These are phyloP conservation scores for Meganola albula DNA, from an alignment of 2,888 invertebrate species.

Conservation along the genomic window DNA sequence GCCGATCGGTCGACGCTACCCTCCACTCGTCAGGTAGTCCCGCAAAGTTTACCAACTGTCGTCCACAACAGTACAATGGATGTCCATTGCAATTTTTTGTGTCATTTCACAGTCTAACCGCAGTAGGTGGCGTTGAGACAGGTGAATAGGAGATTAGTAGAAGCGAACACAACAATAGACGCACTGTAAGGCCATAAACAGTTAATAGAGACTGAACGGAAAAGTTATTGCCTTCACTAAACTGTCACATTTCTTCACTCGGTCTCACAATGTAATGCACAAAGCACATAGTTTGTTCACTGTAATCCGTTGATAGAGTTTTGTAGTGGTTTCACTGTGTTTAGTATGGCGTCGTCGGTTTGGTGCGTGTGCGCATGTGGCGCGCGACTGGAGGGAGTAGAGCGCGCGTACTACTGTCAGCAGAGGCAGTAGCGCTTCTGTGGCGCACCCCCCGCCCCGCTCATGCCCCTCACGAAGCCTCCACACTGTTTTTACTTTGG, in stretches of 20 bases:
- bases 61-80: conserved; percentile 50
- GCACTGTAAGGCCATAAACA: conserved; percentile 68
- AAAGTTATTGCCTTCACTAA: conserved; percentile 44
- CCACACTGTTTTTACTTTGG: conserved; percentile 63
- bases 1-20: conserved; percentile 49
- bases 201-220: conserved; percentile 56
- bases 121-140: conserved; percentile 58
- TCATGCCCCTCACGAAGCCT: conserved; percentile 48
- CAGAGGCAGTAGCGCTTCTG: conserved; percentile 75
- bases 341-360: conserved; percentile 36
- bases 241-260: conserved; percentile 40
- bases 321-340: conserved; percentile 33
- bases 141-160: conserved; percentile 71
- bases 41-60: conserved; percentile 69
- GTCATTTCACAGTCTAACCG: conserved; percentile 72
- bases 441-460: conserved; percentile 40
- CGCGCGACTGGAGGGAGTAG: conserved; percentile 67
- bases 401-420: conserved; percentile 70
- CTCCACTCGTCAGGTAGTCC: conserved; percentile 69
- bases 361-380: conserved; percentile 63
- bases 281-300: conserved; percentile 42
- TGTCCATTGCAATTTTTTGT: conserved; percentile 73
- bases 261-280: conserved; percentile 26
- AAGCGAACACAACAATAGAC: conserved; percentile 66
- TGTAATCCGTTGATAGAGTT: conserved; percentile 58